phyloP scores from a whole-genome alignment of 2,797 vertebrate species.

The Natrix natrix region DNA sequence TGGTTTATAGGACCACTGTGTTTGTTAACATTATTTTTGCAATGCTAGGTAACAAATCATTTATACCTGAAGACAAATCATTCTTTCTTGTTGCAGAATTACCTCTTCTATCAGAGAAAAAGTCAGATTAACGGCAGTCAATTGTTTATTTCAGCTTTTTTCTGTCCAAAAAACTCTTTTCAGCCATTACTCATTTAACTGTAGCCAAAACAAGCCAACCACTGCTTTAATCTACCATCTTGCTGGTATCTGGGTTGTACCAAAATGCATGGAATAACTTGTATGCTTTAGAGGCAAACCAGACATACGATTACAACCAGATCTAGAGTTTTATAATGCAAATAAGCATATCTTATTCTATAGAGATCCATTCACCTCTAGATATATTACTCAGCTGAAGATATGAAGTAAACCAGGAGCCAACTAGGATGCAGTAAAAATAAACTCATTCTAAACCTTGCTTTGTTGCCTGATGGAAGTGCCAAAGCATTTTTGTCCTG shows the following conservation, averaged over 20 bases:
- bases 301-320: neutral
- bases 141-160: neutral
- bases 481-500: neutral
- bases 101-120: neutral
- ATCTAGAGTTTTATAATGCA: neutral
- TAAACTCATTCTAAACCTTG: neutral
- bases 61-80: rapidly evolving
- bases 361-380: too few relatives aligned
- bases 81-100: rapidly evolving
- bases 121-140: neutral
- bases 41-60: rapidly evolving
- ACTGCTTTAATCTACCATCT: neutral
- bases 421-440: neutral
- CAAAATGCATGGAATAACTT: neutral
- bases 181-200: neutral
- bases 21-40: rapidly evolving
- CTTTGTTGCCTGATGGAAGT: neutral
- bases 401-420: neutral
- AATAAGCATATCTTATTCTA: neutral
- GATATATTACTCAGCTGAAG: neutral
- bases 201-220: neutral
- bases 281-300: neutral
- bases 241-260: neutral
- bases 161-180: neutral
- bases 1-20: neutral